phyloP scores from a whole-genome alignment of 2,797 vertebrate species.

The Acropternis orthonyx region DNA sequence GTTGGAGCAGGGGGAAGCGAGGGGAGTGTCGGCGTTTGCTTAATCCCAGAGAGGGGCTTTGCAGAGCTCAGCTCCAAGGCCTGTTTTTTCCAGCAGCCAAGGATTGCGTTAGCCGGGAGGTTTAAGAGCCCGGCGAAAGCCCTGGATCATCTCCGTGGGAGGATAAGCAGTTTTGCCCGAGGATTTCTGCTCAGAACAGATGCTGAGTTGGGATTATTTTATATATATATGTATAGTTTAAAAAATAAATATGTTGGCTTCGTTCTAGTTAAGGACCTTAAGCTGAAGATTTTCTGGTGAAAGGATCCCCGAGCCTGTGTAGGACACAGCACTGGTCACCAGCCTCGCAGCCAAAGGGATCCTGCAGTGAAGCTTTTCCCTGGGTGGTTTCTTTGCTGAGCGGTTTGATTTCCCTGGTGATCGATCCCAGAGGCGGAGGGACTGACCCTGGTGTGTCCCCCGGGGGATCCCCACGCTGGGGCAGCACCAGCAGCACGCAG shows the following conservation, averaged over 20 bases:
- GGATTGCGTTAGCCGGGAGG: not conserved
- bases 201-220: not conserved
- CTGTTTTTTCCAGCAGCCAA: not conserved
- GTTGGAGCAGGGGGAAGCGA: not conserved
- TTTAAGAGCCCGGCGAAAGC: constrained; percentile 16
- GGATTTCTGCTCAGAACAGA: constrained; percentile 5
- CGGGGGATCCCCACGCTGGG: accelerated
- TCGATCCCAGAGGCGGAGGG: not conserved
- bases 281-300: not conserved
- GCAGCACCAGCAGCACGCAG: accelerated
- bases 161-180: not conserved
- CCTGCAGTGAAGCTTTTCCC: not conserved
- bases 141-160: not conserved
- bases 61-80: not conserved
- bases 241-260: not conserved
- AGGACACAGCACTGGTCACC: accelerated
- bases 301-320: accelerated
- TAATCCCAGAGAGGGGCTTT: not conserved
- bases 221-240: not conserved
- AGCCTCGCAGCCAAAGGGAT: not conserved
- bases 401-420: not conserved
- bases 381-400: not conserved
- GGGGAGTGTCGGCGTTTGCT: not conserved
- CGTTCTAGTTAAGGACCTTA: not conserved
- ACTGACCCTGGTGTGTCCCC: not conserved